These are phyloP conservation scores for Eurystomus glaucurus DNA, from an alignment of 2,797 vertebrate genomes.

Conservation along the genomic window DNA sequence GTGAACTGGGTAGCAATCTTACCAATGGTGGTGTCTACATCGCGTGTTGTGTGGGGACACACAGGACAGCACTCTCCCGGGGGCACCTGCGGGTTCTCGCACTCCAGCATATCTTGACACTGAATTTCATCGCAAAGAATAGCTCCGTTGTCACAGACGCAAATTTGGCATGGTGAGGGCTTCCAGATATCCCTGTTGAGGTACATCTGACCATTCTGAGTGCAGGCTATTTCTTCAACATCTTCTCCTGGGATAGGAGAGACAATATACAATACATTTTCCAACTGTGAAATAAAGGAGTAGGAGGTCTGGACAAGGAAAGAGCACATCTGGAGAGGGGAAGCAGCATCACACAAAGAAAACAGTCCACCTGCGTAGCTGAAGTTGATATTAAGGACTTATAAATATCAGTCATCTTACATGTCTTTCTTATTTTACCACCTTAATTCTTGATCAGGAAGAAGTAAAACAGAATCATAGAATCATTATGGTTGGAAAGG, in stretches of 20 bases:
- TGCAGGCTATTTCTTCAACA: slow-evolving; percentile 88
- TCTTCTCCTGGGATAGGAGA: slow-evolving; percentile 74
- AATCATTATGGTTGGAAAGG: too few relatives aligned
- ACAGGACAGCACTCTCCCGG: slow-evolving; percentile 93
- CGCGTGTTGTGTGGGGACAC: slow-evolving; percentile 81
- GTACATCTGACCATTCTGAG: slow-evolving; percentile 91
- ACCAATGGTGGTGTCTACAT: slow-evolving; percentile 56
- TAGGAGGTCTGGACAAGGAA: background rate
- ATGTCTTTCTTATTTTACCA: background rate
- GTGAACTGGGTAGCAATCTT: slow-evolving; percentile 38
- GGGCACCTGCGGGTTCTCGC: slow-evolving; percentile 87
- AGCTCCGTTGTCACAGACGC: slow-evolving; percentile 94
- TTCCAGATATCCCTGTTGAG: slow-evolving; percentile 97
- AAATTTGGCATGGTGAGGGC: slow-evolving; percentile 94
- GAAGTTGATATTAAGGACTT: background rate
- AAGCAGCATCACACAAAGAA: background rate
- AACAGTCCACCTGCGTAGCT: background rate
- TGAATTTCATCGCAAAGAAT: slow-evolving; percentile 94
- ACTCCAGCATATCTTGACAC: slow-evolving; percentile 89
- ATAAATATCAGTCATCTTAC: background rate
- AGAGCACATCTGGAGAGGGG: background rate
- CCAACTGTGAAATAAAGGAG: background rate
- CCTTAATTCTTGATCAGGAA: background rate
- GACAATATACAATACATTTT: background rate
- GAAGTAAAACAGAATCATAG: background rate